Percentiles rank a stretch among this genome's conserved stretches.
Conservation (phyloP, 2,888 invertebrate species). For the Eupithecia subfuscata region DNA sequence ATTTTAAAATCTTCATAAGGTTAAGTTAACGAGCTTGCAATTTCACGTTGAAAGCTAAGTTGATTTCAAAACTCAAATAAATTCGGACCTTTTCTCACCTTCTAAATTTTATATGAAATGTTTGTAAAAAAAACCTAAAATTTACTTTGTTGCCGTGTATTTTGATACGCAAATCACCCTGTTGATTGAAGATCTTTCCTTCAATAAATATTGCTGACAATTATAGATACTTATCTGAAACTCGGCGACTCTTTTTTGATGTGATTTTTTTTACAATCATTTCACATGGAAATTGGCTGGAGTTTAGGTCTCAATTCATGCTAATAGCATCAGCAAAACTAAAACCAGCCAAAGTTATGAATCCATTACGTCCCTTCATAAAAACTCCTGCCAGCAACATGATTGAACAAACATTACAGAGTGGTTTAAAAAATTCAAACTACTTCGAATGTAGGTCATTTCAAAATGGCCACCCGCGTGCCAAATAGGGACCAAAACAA, state of each 20-base stretch:
- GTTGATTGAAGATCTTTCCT: no score
- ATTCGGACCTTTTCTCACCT: neutral
- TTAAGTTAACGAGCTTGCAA: neutral
- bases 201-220: no score
- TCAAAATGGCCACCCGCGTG: constrained; percentile 35
- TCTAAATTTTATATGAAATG: no score
- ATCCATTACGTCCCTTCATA: neutral
- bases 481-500: constrained; percentile 37
- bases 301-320: neutral
- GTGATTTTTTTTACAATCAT: no score
- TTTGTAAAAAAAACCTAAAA: no score
- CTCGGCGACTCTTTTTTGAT: no score
- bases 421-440: constrained; percentile 6
- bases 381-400: neutral
- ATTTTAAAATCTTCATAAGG: neutral
- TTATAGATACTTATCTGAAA: no score
- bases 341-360: neutral
- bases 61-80: neutral
- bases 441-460: constrained; percentile 23
- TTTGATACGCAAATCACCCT: no score
- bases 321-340: neutral
- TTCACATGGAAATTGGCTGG: no score
- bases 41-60: neutral
- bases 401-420: constrained; percentile 7
- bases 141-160: no score